Conservation (phyloP, 2,888 invertebrate species). For the Brenthis ino region DNA sequence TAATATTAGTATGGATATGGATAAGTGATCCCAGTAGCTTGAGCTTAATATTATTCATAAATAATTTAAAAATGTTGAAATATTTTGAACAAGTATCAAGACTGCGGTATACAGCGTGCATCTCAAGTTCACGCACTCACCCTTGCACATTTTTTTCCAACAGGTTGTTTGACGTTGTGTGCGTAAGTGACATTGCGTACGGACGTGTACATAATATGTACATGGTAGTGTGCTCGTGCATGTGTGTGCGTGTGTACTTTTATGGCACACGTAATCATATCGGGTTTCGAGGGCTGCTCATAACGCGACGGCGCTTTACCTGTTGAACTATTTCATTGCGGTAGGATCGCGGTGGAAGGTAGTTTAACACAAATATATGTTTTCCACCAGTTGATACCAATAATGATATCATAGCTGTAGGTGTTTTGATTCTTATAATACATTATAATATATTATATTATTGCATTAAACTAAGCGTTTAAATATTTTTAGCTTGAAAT, state of each 20-base stretch:
- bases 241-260: not conserved
- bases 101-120: conserved; percentile 41
- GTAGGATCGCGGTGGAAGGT: too few relatives aligned
- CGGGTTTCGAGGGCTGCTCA: conserved; percentile 29
- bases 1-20: too few relatives aligned
- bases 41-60: too few relatives aligned
- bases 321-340: conserved; percentile 1
- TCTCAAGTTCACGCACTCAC: conserved; percentile 64
- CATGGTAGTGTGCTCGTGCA: conserved; percentile 2
- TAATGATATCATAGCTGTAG: too few relatives aligned
- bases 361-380: too few relatives aligned
- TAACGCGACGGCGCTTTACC: conserved; percentile 7
- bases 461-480: too few relatives aligned
- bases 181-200: conserved; percentile 33
- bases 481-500: too few relatives aligned
- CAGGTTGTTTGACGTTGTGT: conserved; percentile 57
- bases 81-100: conserved; percentile 52
- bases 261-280: not conserved
- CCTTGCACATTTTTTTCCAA: conserved; percentile 55
- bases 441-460: too few relatives aligned
- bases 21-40: too few relatives aligned
- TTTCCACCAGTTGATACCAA: too few relatives aligned
- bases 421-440: too few relatives aligned
- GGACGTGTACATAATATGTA: conserved; percentile 2
- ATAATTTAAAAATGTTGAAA: not conserved